A percentile compares a stretch with the other conserved stretches of the same genome.
Evolutionary conservation across 2,113 vertebrate species (phyloP).

Genomic region (Anarrhichthys ocellatus): DNA sequence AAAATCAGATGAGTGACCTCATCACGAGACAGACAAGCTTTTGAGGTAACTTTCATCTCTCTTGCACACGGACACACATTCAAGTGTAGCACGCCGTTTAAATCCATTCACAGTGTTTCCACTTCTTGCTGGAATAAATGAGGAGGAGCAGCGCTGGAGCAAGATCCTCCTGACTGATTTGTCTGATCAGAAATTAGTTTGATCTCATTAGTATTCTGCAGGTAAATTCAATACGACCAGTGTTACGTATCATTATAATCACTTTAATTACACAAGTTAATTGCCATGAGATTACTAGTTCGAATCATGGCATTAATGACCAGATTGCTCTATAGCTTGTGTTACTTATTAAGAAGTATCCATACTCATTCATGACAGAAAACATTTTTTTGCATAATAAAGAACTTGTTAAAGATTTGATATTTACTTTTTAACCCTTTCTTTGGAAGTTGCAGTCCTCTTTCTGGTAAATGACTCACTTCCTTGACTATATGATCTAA

Average conservation of each 20-base stretch:
- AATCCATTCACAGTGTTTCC: conserved; percentile 26
- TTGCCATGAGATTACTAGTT: conserved; percentile 45
- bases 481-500: conserved; percentile 12
- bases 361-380: conserved; percentile 54
- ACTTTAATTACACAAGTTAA: conserved; percentile 44
- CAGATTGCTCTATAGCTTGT: conserved; percentile 4
- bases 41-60: conserved; percentile 70
- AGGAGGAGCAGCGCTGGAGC: conserved; percentile 20
- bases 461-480: conserved; percentile 29
- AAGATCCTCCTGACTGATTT: conserved; percentile 43
- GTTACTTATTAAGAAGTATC: conserved; percentile 41
- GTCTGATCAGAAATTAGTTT: conserved; percentile 35
- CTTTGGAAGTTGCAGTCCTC: conserved; percentile 24
- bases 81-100: conserved; percentile 1
- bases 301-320: conserved; percentile 40
- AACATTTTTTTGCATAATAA: conserved; percentile 77
- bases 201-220: conserved; percentile 45
- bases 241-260: conserved; percentile 15
- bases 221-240: conserved; percentile 34
- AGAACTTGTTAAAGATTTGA: conserved; percentile 53
- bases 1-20: conserved; percentile 66
- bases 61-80: conserved; percentile 20
- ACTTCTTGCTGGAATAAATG: conserved; percentile 27
- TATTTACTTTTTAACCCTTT: conserved; percentile 36
- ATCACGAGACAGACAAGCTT: conserved; percentile 61